A percentile compares a stretch with the other conserved stretches of the same genome.
Evolutionary conservation across 2,113 vertebrate species (phyloP).

Genomic region (Bufo gargarizans): DNA sequence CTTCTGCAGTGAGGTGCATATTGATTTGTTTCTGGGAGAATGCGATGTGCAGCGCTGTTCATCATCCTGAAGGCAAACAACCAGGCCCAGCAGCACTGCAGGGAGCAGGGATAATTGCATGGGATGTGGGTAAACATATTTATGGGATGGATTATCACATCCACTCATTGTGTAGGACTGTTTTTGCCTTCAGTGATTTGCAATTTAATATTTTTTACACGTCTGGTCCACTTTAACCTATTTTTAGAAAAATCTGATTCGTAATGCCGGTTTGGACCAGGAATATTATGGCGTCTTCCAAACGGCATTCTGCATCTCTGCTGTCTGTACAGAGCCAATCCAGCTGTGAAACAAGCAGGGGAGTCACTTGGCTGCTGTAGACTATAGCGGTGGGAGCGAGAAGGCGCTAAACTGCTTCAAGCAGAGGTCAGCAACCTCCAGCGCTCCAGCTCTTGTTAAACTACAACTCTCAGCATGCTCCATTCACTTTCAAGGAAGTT

Average conservation of each 20-base stretch:
- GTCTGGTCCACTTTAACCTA: neutral
- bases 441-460: too few species aligned
- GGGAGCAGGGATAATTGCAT: neutral
- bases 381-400: too few species aligned
- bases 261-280: neutral
- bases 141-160: neutral
- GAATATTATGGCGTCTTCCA: too few species aligned
- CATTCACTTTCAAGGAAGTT: too few species aligned
- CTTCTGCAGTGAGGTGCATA: neutral
- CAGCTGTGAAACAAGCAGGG: too few species aligned
- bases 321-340: too few species aligned
- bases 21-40: neutral
- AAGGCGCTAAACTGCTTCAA: too few species aligned
- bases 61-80: neutral
- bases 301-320: too few species aligned
- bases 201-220: neutral
- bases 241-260: neutral
- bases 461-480: too few species aligned
- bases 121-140: neutral
- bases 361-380: too few species aligned
- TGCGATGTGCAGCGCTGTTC: neutral
- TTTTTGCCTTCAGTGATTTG: neutral
- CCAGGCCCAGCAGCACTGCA: neutral
- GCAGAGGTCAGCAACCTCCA: too few species aligned
- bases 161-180: neutral